A percentile compares a stretch with the other conserved stretches of the same genome.
phyloP scores from a whole-genome alignment of 2,113 vertebrate species.

The Oryzias woworae region DNA sequence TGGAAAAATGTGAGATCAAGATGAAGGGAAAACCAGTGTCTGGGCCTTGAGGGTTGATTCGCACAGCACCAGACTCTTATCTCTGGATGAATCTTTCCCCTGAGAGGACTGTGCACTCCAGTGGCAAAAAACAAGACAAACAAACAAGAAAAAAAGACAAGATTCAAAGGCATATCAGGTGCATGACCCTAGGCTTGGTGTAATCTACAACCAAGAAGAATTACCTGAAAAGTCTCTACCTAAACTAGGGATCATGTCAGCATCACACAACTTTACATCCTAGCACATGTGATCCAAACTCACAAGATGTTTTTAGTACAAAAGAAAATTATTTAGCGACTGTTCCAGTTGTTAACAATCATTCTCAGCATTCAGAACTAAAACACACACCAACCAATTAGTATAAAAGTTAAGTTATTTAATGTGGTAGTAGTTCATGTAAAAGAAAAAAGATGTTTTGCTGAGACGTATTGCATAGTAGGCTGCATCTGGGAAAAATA shows the following conservation, averaged over 20 bases:
- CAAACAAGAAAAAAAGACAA: slow-evolving; percentile 42
- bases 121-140: neutral
- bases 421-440: too few relatives aligned
- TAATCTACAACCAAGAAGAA: slow-evolving; percentile 69
- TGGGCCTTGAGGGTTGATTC: slow-evolving; percentile 72
- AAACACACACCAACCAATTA: too few relatives aligned
- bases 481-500: slow-evolving; percentile 39
- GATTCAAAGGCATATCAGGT: slow-evolving; percentile 80
- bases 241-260: slow-evolving; percentile 32
- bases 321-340: too few relatives aligned
- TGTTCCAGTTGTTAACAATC: too few relatives aligned
- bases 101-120: slow-evolving; percentile 71
- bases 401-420: too few relatives aligned
- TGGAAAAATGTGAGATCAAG: slow-evolving; percentile 56
- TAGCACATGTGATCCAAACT: slow-evolving; percentile 3
- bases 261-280: slow-evolving; percentile 16
- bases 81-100: slow-evolving; percentile 66
- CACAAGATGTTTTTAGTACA: neutral
- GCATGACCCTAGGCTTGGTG: slow-evolving; percentile 75
- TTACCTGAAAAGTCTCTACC: slow-evolving; percentile 48
- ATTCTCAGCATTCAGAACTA: too few relatives aligned
- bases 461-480: slow-evolving; percentile 30
- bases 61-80: slow-evolving; percentile 73
- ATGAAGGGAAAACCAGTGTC: slow-evolving; percentile 64
- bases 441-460: slow-evolving; percentile 7